Conservation (phyloP, 2,113 vertebrate genomes). For the Leucosticte australis region DNA sequence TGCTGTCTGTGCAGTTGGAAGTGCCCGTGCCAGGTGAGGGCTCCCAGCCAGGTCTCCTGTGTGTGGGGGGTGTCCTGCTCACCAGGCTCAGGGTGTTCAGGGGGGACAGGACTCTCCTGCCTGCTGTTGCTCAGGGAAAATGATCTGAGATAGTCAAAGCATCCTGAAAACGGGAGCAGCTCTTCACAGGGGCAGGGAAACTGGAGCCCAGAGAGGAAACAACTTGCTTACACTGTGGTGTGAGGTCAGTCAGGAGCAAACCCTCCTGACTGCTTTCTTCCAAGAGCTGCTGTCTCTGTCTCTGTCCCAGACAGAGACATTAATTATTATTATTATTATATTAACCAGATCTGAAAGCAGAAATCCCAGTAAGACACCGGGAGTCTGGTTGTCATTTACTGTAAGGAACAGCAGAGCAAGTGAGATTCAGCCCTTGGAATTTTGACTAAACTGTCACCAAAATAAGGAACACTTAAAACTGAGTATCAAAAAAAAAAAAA, state of each 20-base stretch:
- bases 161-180: not conserved
- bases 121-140: not conserved
- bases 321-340: too few relatives aligned
- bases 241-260: not conserved
- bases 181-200: not conserved
- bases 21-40: accelerated
- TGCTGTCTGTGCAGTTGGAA: not conserved
- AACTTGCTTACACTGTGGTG: not conserved
- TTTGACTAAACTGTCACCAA: slow-evolving; percentile 5
- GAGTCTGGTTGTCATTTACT: not conserved
- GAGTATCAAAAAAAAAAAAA: not conserved
- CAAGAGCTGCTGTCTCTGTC: not conserved
- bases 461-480: not conserved
- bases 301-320: not conserved
- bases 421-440: slow-evolving; percentile 13
- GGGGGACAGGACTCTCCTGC: not conserved
- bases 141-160: not conserved
- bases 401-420: not conserved
- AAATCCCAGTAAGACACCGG: not conserved
- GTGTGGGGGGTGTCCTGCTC: accelerated
- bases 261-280: not conserved
- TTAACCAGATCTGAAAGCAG: not conserved
- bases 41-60: accelerated
- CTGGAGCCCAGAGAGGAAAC: not conserved
- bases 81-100: accelerated